phyloP scores from a whole-genome alignment of 2,888 invertebrate species.

The Pyrgus malvae region DNA sequence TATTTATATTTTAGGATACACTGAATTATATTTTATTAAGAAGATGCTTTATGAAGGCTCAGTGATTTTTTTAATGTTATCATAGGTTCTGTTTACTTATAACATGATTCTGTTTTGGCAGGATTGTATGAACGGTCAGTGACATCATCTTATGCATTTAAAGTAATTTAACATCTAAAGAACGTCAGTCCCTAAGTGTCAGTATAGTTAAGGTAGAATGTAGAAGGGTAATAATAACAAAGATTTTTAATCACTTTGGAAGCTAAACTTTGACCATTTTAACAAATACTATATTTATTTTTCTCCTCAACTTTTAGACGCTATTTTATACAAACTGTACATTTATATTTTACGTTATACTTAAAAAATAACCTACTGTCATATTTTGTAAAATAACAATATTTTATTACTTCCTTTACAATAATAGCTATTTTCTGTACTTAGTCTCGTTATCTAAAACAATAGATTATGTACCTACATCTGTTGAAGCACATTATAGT shows the following conservation, averaged over 20 bases:
- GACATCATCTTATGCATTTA: slow-evolving; percentile 35
- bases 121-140: slow-evolving; percentile 21
- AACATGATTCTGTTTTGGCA: slow-evolving; percentile 22
- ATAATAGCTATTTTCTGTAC: slow-evolving; percentile 20
- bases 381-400: slow-evolving; percentile 27
- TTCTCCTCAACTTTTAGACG: slow-evolving; percentile 23
- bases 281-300: slow-evolving; percentile 27
- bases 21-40: slow-evolving; percentile 64
- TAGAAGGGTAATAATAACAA: slow-evolving; percentile 20
- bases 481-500: not conserved
- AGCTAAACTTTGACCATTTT: slow-evolving; percentile 26
- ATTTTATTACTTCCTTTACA: slow-evolving; percentile 24
- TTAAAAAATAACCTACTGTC: slow-evolving; percentile 9
- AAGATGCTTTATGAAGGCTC: slow-evolving; percentile 73
- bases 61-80: slow-evolving; percentile 59
- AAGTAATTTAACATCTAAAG: slow-evolving; percentile 23
- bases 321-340: slow-evolving; percentile 25
- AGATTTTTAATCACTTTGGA: slow-evolving; percentile 24
- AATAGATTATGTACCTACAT: not conserved
- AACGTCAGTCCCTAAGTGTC: slow-evolving; percentile 36
- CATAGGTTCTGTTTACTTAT: slow-evolving; percentile 35
- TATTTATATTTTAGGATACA: slow-evolving; percentile 76
- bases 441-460: slow-evolving; percentile 15
- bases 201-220: slow-evolving; percentile 31
- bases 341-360: slow-evolving; percentile 17